Base-by-base conservation (phyloP, 2,113 vertebrate species). In the Paraplagusia blochii region DNA sequence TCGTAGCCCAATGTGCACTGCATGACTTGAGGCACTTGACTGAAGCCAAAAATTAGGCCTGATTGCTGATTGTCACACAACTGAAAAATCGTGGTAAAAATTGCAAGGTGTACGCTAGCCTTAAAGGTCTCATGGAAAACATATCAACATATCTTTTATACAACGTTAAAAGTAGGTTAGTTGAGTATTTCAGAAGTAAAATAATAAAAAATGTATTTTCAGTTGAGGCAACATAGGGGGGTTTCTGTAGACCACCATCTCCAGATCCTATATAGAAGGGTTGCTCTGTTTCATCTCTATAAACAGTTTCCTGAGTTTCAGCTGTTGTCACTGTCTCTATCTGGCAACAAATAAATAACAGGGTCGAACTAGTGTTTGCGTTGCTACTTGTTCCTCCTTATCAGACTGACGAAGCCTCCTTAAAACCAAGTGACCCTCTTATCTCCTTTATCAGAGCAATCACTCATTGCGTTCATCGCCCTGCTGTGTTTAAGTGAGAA, bases 311-410 rank as follows among this genome's bases (percentile, higher is more conserved):
- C 79, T 80, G 73, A 63, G 67, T 58, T 66, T 51, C 52, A 54
- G 80, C 77, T 80, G 54, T 72, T 75, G 80, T 75, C 77, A 67
- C 56, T 7, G 35, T 53, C 74, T 76, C 85, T 84, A 87, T 86
- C 76, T n/a, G n/a, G n/a, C n/a, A n/a, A n/a, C n/a, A n/a, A n/a
- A n/a, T n/a, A n/a, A n/a, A n/a, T n/a, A n/a, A n/a, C n/a, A n/a
- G n/a, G n/a, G n/a, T n/a, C n/a, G n/a, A n/a, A n/a, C n/a, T n/a
- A n/a, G n/a, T n/a, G n/a, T 80, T 52, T 65, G 33, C 46, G 3
- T 2, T 69, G 53, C 66, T 58, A 3, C 40, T 46, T 46, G 55
- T 46, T 13, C 44, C 34, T 11, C 54, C 75, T 89, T 87, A 84
- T 87, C 83, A 65, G 67, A 35, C 52, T 15, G 15, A 66, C 36